Evolutionary conservation across 2,888 invertebrate genomes (phyloP).

Genomic region (Agrochola lota): DNA sequence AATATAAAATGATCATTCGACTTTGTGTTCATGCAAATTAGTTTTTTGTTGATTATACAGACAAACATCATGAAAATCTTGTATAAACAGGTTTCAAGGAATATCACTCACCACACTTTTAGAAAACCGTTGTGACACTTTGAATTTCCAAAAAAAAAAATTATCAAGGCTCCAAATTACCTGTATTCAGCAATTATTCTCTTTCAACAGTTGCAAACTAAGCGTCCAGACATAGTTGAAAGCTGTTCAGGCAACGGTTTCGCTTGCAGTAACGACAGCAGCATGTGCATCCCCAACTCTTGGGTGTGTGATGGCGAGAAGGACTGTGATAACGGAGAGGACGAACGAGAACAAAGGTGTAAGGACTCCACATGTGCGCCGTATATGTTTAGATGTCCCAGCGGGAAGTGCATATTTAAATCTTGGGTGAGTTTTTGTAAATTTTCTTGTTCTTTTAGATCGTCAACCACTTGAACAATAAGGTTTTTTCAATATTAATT

Average conservation of each 20-base stretch:
- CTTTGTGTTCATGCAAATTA: neutral
- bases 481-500: neutral
- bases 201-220: conserved; percentile 66
- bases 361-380: conserved; percentile 92
- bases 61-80: neutral
- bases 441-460: neutral
- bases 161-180: neutral
- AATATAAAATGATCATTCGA: neutral
- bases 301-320: conserved; percentile 95
- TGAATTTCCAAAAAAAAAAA: neutral
- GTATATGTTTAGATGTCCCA: conserved; percentile 93
- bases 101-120: neutral
- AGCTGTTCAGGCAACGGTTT: conserved; percentile 80
- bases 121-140: neutral
- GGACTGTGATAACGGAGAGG: conserved; percentile 94
- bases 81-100: neutral
- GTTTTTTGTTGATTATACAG: neutral
- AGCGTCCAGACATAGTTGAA: conserved; percentile 73
- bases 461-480: neutral
- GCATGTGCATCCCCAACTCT: conserved; percentile 93
- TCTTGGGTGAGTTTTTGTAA: conserved; percentile 88
- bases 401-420: conserved; percentile 89
- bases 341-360: conserved; percentile 92
- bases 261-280: conserved; percentile 81
- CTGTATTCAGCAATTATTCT: neutral